These are phyloP conservation scores for Channa striata DNA, from an alignment of 2,797 vertebrate genomes.

Conservation along the genomic window DNA sequence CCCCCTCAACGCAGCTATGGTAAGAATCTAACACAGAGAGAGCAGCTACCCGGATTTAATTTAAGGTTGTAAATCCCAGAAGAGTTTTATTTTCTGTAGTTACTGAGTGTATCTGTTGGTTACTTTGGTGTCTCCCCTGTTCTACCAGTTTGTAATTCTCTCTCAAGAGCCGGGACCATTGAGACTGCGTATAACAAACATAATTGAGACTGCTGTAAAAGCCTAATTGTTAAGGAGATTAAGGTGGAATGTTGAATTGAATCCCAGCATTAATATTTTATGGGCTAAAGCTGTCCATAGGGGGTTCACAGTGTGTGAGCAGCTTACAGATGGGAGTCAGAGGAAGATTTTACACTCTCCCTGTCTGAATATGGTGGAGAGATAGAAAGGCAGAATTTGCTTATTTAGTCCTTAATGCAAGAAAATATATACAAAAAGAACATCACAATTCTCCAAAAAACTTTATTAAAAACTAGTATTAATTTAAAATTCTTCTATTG, in stretches of 20 bases:
- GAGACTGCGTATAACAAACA: slow-evolving; percentile 46
- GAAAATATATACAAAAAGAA: slow-evolving; percentile 9
- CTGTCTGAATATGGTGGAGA: slow-evolving; percentile 39
- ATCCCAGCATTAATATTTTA: slow-evolving; percentile 86
- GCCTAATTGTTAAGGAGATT: slow-evolving; percentile 79
- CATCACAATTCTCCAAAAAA: neutral
- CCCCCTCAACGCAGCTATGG: slow-evolving; percentile 75
- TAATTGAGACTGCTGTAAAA: slow-evolving; percentile 57
- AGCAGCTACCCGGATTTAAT: slow-evolving; percentile 18
- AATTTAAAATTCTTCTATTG: too few species aligned
- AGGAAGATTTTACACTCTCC: slow-evolving; percentile 58
- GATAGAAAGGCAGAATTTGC: neutral
- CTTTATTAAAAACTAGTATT: too few species aligned
- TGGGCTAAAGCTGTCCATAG: slow-evolving; percentile 81
- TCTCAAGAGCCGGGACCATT: slow-evolving; percentile 45
- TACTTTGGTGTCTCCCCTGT: slow-evolving; percentile 11
- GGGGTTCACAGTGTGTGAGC: slow-evolving; percentile 80
- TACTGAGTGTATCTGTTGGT: slow-evolving; percentile 19
- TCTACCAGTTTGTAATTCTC: slow-evolving; percentile 33
- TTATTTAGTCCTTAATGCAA: slow-evolving; percentile 18
- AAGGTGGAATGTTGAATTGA: slow-evolving; percentile 82
- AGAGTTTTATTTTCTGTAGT: slow-evolving; percentile 24
- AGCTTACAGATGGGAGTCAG: slow-evolving; percentile 79
- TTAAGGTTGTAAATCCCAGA: slow-evolving; percentile 27
- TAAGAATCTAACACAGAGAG: slow-evolving; percentile 69